phyloP scores from a whole-genome alignment of 2,888 invertebrate genomes.

The Neoitamus cyanurus region DNA sequence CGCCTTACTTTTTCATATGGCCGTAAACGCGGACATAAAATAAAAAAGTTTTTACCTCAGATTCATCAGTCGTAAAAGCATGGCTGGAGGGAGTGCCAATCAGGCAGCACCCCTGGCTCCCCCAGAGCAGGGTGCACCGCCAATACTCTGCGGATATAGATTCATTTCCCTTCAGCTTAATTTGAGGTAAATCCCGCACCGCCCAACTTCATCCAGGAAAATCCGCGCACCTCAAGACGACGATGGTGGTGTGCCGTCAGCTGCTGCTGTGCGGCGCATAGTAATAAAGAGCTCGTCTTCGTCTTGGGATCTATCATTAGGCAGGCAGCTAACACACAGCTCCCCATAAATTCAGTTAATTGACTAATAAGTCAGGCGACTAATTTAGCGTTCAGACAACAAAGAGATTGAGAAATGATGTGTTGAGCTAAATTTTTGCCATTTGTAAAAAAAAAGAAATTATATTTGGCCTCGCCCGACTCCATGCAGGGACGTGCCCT shows the following conservation, averaged over 20 bases:
- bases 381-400: constrained; percentile 50
- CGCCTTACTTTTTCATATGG: not conserved
- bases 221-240: constrained; percentile 25
- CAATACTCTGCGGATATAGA: not conserved
- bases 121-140: not conserved
- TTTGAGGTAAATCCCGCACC: not conserved
- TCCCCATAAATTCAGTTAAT: constrained; percentile 51
- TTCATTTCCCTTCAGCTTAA: constrained; percentile 16
- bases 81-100: not conserved
- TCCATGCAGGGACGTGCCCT: not conserved
- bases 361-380: constrained; percentile 51
- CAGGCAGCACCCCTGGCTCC: not conserved
- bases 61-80: constrained; percentile 21
- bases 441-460: constrained; percentile 39
- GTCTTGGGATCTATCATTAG: constrained; percentile 28
- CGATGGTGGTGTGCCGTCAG: not conserved
- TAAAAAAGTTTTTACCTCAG: constrained; percentile 4
- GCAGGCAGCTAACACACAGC: constrained; percentile 24
- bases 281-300: constrained; percentile 37
- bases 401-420: constrained; percentile 48
- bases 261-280: constrained; percentile 20
- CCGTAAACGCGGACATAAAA: constrained; percentile 23
- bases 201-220: not conserved
- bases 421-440: constrained; percentile 48
- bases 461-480: constrained; percentile 22